Percentiles rank a stretch among this genome's conserved stretches.
phyloP scores from a whole-genome alignment of 2,113 vertebrate genomes.

The Gymnobelideus leadbeateri region DNA sequence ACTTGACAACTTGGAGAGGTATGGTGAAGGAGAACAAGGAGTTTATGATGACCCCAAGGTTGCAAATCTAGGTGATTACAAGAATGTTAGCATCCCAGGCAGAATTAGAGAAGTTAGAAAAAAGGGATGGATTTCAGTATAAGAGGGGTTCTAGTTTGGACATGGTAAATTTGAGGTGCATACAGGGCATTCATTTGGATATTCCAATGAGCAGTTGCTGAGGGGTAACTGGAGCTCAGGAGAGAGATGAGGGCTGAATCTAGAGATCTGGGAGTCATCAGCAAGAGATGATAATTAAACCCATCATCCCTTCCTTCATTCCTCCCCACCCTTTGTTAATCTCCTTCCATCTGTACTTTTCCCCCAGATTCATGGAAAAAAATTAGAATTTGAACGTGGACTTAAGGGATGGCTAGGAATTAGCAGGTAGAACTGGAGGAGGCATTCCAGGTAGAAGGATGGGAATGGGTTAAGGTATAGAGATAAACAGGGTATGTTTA shows the following conservation, averaged over 20 bases:
- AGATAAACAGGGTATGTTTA: background rate
- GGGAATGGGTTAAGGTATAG: background rate
- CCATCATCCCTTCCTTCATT: background rate
- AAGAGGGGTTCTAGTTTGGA: background rate
- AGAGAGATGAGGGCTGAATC: background rate
- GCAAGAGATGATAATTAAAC: background rate
- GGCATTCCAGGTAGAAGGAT: background rate
- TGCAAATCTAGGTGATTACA: background rate
- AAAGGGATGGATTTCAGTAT: background rate
- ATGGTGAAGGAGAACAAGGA: background rate
- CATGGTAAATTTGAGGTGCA: background rate
- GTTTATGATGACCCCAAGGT: background rate
- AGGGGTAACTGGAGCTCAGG: background rate
- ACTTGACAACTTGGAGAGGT: background rate
- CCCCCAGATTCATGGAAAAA: background rate
- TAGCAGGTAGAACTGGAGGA: background rate
- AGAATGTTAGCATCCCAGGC: background rate
- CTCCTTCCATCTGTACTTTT: background rate
- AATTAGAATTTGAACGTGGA: background rate
- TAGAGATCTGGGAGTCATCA: background rate
- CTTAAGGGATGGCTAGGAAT: background rate
- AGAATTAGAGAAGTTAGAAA: background rate
- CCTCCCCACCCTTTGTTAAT: background rate
- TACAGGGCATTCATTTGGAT: background rate
- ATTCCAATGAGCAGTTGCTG: background rate